phyloP scores from a whole-genome alignment of 2,888 invertebrate species.

The Dichetophora obliterata region DNA sequence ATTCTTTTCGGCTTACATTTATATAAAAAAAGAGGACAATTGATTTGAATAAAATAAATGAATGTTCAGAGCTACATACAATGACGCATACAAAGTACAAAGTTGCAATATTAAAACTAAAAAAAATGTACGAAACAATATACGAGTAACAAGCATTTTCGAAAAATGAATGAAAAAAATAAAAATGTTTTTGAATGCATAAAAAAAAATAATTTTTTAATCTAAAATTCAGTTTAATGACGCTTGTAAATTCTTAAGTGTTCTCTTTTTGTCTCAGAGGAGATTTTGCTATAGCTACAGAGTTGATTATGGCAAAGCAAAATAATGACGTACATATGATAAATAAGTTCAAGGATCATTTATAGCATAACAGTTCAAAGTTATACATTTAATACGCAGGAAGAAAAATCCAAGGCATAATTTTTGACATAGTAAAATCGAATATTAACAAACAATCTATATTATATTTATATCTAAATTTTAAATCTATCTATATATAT shows the following conservation, averaged over 20 bases:
- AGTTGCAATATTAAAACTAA: not conserved
- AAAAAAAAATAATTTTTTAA: not conserved
- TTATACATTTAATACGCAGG: too few relatives aligned
- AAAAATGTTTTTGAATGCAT: not conserved
- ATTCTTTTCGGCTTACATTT: slow-evolving; percentile 47
- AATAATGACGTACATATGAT: not conserved
- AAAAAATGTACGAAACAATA: not conserved
- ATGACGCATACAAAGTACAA: not conserved
- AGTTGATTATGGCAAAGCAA: not conserved
- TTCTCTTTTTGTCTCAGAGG: slow-evolving; percentile 3
- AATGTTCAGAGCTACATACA: not conserved
- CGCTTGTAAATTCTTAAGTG: not conserved
- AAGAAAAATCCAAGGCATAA: too few relatives aligned
- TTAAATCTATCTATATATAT: too few relatives aligned
- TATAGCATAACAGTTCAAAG: too few relatives aligned
- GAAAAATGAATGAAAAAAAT: not conserved
- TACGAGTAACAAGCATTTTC: not conserved
- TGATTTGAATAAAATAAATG: not conserved
- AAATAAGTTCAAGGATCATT: too few relatives aligned
- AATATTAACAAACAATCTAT: too few relatives aligned
- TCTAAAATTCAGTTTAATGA: not conserved
- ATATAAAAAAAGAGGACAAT: not conserved
- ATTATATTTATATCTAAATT: too few relatives aligned
- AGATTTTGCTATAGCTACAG: slow-evolving; percentile 33
- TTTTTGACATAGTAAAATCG: too few relatives aligned